phyloP scores from a whole-genome alignment of 2,797 vertebrate species.

The Propithecus perrieri region DNA sequence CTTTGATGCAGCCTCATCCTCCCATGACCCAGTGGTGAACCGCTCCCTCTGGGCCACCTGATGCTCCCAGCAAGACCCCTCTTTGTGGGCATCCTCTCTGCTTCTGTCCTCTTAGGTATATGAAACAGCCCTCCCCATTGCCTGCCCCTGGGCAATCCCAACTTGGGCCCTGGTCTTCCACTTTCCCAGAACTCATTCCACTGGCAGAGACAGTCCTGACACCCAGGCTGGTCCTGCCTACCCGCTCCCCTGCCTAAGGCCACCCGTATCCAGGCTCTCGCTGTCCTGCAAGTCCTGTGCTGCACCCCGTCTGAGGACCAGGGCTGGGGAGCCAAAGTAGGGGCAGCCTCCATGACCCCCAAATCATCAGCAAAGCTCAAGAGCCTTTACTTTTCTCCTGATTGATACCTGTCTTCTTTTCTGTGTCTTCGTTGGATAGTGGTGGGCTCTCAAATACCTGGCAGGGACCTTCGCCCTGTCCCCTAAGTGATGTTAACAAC shows the following conservation, averaged over 20 bases:
- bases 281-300: neutral
- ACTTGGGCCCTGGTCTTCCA: neutral
- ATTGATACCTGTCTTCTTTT: neutral
- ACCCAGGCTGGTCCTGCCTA: neutral
- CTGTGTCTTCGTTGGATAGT: neutral
- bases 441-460: neutral
- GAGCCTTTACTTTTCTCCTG: neutral
- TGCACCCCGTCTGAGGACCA: neutral
- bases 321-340: neutral
- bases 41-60: neutral
- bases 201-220: neutral
- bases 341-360: neutral
- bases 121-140: neutral
- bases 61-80: neutral
- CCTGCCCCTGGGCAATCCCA: neutral
- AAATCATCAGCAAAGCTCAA: neutral
- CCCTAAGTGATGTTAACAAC: neutral
- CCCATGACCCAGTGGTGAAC: neutral
- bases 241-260: too few species aligned
- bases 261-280: neutral
- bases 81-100: neutral
- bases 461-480: rapidly evolving
- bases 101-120: neutral
- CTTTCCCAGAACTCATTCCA: neutral
- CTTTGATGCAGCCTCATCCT: neutral